Percentiles rank a stretch among this genome's conserved stretches.
These are phyloP conservation scores for Emydoidea blandingii DNA, from an alignment of 2,797 vertebrate genomes.

Conservation along the genomic window DNA sequence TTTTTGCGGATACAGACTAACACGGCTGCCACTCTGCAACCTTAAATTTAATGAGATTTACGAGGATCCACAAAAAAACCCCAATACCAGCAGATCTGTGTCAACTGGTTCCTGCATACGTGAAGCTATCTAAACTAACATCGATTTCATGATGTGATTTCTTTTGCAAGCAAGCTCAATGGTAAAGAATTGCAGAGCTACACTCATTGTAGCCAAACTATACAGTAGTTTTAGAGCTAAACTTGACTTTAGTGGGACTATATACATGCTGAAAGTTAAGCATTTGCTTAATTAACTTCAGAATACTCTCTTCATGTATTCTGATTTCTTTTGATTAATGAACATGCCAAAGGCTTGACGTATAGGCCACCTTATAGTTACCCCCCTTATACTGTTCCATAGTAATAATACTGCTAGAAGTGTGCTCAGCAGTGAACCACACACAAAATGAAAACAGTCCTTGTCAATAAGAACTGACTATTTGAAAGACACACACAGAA, in stretches of 20 bases:
- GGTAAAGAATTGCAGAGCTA: background rate
- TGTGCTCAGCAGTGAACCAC: background rate
- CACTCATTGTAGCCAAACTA: background rate
- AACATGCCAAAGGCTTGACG: background rate
- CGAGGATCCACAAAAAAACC: background rate
- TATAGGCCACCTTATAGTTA: no score
- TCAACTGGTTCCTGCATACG: background rate
- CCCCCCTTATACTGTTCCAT: background rate
- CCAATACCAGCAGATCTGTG: background rate
- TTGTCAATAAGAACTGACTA: background rate
- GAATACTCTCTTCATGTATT: background rate
- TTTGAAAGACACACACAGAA: background rate
- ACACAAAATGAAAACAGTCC: background rate
- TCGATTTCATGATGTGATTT: rapidly evolving
- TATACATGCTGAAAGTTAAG: background rate
- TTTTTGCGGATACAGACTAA: no score
- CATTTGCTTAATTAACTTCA: background rate
- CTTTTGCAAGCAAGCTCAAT: background rate
- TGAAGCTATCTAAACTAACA: background rate
- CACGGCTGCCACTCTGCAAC: no score
- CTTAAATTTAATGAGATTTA: background rate
- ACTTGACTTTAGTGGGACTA: background rate
- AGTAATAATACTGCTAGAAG: background rate
- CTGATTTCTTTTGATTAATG: background rate
- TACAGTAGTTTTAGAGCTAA: background rate